Base-by-base conservation (phyloP, 2,113 vertebrate genomes). In the Sander vitreus region DNA sequence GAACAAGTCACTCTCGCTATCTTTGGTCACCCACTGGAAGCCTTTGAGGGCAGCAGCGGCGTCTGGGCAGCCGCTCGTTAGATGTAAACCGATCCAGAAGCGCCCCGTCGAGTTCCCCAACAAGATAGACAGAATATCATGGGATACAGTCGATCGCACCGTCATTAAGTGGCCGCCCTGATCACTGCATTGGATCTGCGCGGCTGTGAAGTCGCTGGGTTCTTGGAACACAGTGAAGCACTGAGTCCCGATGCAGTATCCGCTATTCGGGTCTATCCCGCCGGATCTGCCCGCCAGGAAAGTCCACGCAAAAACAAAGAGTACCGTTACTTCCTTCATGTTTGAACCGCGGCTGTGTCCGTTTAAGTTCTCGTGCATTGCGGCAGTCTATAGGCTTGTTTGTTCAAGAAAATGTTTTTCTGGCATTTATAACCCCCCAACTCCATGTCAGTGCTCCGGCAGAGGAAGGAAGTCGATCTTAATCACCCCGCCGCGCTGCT, bases 71-170 rank as follows among this genome's bases (percentile, higher is more conserved):
- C 39, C 78, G 30, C 3, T 30, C 0, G 0, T 6, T 0, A 45
- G 84, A 15, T 90, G 75, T 36, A 95, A 74, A 18, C 94, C 95
- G 65, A 96, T 90, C 95, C 95, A 96, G 63, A 91, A 92, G 2
- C 74, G 27, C 14, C 92, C 93, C 3, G 39, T 43, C 0, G 47
- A 2, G 68, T 67, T 87, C 0, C 73, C 72, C 27, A 94, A 1
- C 55, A 95, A 8, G 6, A 85, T 6, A 0, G 4, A 11, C 1
- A 96, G 25, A 0, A 59, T 23, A 1, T 83, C 76, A 9, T 84
- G 77, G 0, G 70, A 65, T 0, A 18, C 73, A 0, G 58, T 27
- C 0, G 91, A 88, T 47, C 87, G 91, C 36, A 95, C 88, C 0
- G 90, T 92, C 88, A 94, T 90, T 6, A 95, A 30, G 14, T 90